phyloP scores from a whole-genome alignment of 2,888 invertebrate genomes.

The Drosophila demipolita region DNA sequence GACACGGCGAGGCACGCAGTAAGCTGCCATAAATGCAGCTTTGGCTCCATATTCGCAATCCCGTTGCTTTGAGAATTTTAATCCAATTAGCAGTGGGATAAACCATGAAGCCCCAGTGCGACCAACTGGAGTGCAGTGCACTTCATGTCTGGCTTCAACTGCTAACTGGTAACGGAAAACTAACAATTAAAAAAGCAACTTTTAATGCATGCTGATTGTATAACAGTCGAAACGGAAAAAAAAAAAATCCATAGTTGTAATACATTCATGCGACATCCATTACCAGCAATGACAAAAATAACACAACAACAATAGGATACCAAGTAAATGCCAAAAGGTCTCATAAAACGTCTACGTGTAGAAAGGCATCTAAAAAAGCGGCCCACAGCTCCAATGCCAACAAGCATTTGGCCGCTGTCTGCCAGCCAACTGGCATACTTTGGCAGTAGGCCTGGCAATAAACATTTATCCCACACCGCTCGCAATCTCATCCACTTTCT shows the following conservation, averaged over 20 bases:
- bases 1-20: slow-evolving; percentile 8
- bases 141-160: neutral
- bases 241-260: slow-evolving; percentile 17
- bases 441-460: slow-evolving; percentile 62
- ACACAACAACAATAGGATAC: slow-evolving; percentile 31
- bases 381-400: slow-evolving; percentile 61
- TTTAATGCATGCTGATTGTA: slow-evolving; percentile 8
- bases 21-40: slow-evolving; percentile 43
- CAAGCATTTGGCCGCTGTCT: slow-evolving; percentile 38
- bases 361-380: slow-evolving; percentile 25
- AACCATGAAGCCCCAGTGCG: neutral
- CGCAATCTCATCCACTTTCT: neutral
- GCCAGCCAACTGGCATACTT: slow-evolving; percentile 50
- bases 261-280: neutral
- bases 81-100: slow-evolving; percentile 57
- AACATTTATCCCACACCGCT: slow-evolving; percentile 47
- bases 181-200: neutral
- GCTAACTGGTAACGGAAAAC: neutral
- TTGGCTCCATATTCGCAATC: slow-evolving; percentile 50
- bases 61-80: slow-evolving; percentile 29
- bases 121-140: slow-evolving; percentile 9
- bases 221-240: slow-evolving; percentile 16
- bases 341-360: slow-evolving; percentile 18
- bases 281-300: slow-evolving; percentile 3
- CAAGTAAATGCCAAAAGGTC: slow-evolving; percentile 53